Evolutionary conservation across 2,888 invertebrate species (phyloP).

Genomic region (Chloroclysta siterata): DNA sequence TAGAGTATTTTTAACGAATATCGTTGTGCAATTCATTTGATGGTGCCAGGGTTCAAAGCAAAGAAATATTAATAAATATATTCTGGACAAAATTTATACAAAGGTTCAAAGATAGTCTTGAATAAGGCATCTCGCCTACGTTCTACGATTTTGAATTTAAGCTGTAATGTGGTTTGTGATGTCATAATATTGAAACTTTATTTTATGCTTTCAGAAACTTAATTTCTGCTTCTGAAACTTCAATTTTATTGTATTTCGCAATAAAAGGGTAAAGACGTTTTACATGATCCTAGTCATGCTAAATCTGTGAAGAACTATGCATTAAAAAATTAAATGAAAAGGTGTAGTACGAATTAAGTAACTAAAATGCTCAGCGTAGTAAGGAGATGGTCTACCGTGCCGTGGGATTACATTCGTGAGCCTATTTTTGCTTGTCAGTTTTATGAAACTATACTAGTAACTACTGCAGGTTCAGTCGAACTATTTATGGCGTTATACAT

Average conservation of each 20-base stretch:
- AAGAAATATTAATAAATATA: background rate
- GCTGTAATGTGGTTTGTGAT: background rate
- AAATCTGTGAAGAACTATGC: conserved; percentile 38
- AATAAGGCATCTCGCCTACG: too few relatives aligned
- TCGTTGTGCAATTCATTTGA: conserved; percentile 6
- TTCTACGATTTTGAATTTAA: too few relatives aligned
- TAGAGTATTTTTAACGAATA: conserved; percentile 32
- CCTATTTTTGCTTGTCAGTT: too few relatives aligned
- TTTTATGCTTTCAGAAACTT: too few relatives aligned
- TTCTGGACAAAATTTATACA: background rate
- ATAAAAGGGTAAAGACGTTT: conserved; percentile 41
- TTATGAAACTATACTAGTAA: too few relatives aligned
- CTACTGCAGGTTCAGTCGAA: too few relatives aligned
- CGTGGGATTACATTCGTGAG: too few relatives aligned
- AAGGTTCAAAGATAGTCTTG: background rate
- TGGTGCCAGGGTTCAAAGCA: background rate
- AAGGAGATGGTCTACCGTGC: too few relatives aligned
- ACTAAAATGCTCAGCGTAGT: background rate
- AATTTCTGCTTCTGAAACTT: too few relatives aligned
- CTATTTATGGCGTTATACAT: too few relatives aligned
- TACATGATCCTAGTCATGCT: conserved; percentile 39
- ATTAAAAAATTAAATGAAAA: too few relatives aligned
- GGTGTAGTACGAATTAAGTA: conserved; percentile 26
- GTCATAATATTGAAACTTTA: background rate
- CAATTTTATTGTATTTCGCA: background rate